Conservation (phyloP, 2,113 vertebrate genomes). For the Eclectus roratus region DNA sequence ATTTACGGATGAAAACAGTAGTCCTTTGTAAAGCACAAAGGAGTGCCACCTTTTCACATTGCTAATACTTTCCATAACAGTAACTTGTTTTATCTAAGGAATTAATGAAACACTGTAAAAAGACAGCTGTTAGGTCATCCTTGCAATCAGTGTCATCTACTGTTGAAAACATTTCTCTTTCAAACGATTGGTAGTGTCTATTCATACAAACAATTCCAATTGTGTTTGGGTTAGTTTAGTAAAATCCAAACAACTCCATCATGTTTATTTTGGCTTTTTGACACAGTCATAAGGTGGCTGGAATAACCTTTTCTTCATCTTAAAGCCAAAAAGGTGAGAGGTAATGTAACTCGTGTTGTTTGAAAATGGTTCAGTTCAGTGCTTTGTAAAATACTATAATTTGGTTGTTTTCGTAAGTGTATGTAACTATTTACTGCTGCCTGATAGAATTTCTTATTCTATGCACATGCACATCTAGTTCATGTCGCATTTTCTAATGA, state of each 20-base stretch:
- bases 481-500: not conserved
- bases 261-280: constrained; percentile 61
- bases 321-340: constrained; percentile 61
- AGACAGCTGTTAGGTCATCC: constrained; percentile 48
- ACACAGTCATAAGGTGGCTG: constrained; percentile 29
- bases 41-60: constrained; percentile 49
- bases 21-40: constrained; percentile 56
- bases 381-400: constrained; percentile 33
- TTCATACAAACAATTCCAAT: constrained; percentile 27
- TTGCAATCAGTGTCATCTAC: constrained; percentile 24
- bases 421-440: constrained; percentile 15
- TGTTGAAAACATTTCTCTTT: constrained; percentile 49
- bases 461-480: not conserved
- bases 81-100: constrained; percentile 38
- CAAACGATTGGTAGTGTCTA: constrained; percentile 40
- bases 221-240: constrained; percentile 38
- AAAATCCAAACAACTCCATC: constrained; percentile 36
- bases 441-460: constrained; percentile 35
- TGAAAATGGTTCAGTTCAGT: constrained; percentile 40
- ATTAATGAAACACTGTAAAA: constrained; percentile 33
- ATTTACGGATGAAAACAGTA: constrained; percentile 69
- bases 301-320: constrained; percentile 57
- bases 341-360: constrained; percentile 37
- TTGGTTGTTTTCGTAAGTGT: constrained; percentile 35
- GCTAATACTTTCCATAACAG: not conserved